These are phyloP conservation scores for Melanotaenia pygmaea DNA, from an alignment of 2,797 vertebrate species.

Conservation along the genomic window DNA sequence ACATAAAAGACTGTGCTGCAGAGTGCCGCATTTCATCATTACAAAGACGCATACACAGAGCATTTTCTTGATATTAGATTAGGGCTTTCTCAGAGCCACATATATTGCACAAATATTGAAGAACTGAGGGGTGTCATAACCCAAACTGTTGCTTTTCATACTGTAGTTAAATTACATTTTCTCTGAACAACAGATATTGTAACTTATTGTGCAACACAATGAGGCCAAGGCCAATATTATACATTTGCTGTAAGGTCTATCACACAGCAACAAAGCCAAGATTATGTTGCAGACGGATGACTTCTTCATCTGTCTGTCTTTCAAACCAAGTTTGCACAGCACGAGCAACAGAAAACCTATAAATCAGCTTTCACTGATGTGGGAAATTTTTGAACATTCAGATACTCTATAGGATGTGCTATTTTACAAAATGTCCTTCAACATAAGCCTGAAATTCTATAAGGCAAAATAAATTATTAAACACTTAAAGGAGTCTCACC, in stretches of 20 bases:
- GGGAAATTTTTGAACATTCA: slow-evolving; percentile 58
- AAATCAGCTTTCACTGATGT: slow-evolving; percentile 44
- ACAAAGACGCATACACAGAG: slow-evolving; percentile 61
- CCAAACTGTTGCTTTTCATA: slow-evolving; percentile 65
- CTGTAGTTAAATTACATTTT: slow-evolving; percentile 69
- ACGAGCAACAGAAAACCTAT: slow-evolving; percentile 35
- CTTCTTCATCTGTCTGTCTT: slow-evolving; percentile 43
- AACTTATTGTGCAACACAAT: slow-evolving; percentile 59
- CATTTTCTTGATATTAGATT: slow-evolving; percentile 76
- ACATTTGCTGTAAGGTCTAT: slow-evolving; percentile 34
- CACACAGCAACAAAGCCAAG: slow-evolving; percentile 38
- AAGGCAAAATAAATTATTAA: slow-evolving; percentile 72
- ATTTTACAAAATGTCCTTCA: slow-evolving; percentile 49
- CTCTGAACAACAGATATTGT: slow-evolving; percentile 59
- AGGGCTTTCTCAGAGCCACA: slow-evolving; percentile 70
- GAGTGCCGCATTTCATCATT: slow-evolving; percentile 70
- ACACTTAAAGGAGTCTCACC: slow-evolving; percentile 68
- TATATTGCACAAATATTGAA: slow-evolving; percentile 78
- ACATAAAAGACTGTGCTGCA: slow-evolving; percentile 61
- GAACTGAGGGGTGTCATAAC: slow-evolving; percentile 59
- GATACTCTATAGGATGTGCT: slow-evolving; percentile 41
- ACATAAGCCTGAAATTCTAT: slow-evolving; percentile 54
- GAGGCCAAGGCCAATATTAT: slow-evolving; percentile 45
- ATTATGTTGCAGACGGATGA: slow-evolving; percentile 55
- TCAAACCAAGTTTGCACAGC: slow-evolving; percentile 33